phyloP scores from a whole-genome alignment of 1,140 invertebrate genomes.

The Cyclargus thomasi region DNA sequence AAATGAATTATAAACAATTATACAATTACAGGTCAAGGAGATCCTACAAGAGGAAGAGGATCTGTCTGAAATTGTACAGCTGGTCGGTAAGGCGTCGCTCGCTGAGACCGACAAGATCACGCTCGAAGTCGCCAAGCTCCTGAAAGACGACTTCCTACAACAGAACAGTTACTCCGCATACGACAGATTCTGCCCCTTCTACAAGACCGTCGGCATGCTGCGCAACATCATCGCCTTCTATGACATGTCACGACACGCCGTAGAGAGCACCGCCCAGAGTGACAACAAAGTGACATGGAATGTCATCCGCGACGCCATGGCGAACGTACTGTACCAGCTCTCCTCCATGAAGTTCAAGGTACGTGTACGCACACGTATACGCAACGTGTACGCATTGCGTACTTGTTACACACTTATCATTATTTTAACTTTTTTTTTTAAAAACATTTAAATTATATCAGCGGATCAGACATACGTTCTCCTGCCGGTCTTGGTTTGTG shows the following conservation, averaged over 20 bases:
- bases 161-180: slow-evolving; percentile 98
- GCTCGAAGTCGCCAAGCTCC: slow-evolving; percentile 96
- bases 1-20: background rate
- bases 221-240: slow-evolving; percentile 99
- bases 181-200: slow-evolving; percentile 99
- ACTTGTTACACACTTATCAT: too few species aligned
- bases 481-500: too few species aligned
- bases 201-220: slow-evolving; percentile 99
- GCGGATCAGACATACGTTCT: too few species aligned
- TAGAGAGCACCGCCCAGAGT: slow-evolving; percentile 97
- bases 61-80: slow-evolving; percentile 99
- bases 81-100: slow-evolving; percentile 98
- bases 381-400: too few species aligned
- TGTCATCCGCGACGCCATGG: slow-evolving; percentile 97
- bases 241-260: slow-evolving; percentile 97
- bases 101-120: slow-evolving; percentile 99
- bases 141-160: slow-evolving; percentile 99
- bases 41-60: slow-evolving; percentile 99
- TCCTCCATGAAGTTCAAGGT: slow-evolving; percentile 99
- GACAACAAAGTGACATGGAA: slow-evolving; percentile 99
- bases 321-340: slow-evolving; percentile 96
- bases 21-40: slow-evolving; percentile 84
- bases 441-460: too few species aligned
- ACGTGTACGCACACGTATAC: background rate
- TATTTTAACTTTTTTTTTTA: too few species aligned